Conservation (phyloP, 2,113 vertebrate genomes). For the Microtus ochrogaster region DNA sequence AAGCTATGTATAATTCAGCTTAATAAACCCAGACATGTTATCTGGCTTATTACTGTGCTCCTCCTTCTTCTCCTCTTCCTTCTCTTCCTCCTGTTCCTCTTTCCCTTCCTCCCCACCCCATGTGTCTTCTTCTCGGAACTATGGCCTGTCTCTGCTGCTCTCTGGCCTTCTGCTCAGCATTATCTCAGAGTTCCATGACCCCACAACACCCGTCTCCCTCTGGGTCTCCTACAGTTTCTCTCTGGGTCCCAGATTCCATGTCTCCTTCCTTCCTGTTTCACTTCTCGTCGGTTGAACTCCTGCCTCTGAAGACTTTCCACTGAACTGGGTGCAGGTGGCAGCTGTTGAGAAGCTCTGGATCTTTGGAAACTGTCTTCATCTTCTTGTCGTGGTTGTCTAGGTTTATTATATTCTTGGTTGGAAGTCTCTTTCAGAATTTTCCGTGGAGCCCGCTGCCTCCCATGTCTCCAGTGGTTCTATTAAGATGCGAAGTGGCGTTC, state of each 20-base stretch:
- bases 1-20: not conserved
- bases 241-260: not conserved
- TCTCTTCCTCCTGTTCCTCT: too few relatives aligned
- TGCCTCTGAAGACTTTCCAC: not conserved
- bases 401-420: slow-evolving; percentile 2
- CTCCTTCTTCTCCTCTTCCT: fast-evolving
- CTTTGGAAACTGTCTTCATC: not conserved
- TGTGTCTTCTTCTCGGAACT: not conserved
- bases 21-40: not conserved
- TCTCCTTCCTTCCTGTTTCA: not conserved
- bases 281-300: not conserved
- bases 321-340: not conserved
- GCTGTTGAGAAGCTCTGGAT: not conserved
- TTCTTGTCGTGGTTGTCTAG: not conserved
- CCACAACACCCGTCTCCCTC: not conserved
- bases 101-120: not conserved
- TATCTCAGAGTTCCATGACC: not conserved
- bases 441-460: not conserved
- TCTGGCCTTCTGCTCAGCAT: not conserved
- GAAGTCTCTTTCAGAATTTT: slow-evolving; percentile 31
- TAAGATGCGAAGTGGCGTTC: not conserved
- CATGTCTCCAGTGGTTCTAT: not conserved
- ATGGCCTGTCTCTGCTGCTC: not conserved
- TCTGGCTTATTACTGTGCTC: not conserved
- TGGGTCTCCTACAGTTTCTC: not conserved